These are phyloP conservation scores for Leptopilina drosophilae DNA, from an alignment of 2,888 invertebrate genomes.

Conservation along the genomic window DNA sequence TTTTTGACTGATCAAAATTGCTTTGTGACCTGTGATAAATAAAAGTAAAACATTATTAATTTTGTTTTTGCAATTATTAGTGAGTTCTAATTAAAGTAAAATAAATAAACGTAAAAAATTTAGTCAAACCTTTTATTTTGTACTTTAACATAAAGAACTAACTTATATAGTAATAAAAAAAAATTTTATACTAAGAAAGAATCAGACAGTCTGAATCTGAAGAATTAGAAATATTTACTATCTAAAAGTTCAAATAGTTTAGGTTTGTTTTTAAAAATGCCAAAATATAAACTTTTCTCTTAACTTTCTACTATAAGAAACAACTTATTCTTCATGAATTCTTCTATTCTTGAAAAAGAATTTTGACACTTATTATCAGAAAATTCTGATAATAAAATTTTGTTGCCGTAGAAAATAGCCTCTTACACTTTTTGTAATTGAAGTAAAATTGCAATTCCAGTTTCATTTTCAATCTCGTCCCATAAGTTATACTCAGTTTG, in stretches of 20 bases:
- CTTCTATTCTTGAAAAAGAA: background rate
- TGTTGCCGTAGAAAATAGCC: background rate
- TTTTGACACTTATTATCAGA: slow-evolving; percentile 3
- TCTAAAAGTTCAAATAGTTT: too few relatives aligned
- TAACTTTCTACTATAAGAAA: background rate
- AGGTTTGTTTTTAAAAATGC: background rate
- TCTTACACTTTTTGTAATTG: background rate
- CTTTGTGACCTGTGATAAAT: background rate
- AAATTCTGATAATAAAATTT: background rate
- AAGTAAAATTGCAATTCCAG: background rate
- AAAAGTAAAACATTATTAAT: background rate
- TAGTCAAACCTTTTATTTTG: background rate
- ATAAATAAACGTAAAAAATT: background rate
- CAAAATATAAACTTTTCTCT: background rate
- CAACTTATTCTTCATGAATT: background rate
- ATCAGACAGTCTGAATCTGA: too few relatives aligned
- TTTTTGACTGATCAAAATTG: background rate
- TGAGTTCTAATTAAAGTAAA: background rate
- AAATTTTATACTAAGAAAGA: too few relatives aligned
- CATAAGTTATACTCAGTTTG: slow-evolving; percentile 13
- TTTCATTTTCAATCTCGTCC: background rate
- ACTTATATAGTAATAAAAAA: too few relatives aligned
- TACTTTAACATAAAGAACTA: too few relatives aligned
- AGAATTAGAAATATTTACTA: too few relatives aligned
- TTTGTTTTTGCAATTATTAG: background rate